phyloP scores from a whole-genome alignment of 2,888 invertebrate genomes.

The Orchestes rusci region DNA sequence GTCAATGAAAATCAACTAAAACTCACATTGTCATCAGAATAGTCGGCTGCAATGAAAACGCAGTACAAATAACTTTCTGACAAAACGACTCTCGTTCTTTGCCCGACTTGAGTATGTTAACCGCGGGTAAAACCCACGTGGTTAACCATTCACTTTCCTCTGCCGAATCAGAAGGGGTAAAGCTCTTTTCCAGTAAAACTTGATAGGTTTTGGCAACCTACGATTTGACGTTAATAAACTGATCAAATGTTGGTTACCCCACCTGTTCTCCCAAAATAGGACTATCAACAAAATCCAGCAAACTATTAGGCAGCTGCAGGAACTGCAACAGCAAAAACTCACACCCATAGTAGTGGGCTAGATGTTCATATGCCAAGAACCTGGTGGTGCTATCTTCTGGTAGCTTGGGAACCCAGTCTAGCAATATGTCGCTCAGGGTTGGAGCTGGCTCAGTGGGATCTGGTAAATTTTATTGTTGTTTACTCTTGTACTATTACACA shows the following conservation, averaged over 20 bases:
- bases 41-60: conserved; percentile 38
- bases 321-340: conserved; percentile 27
- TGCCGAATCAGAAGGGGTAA: conserved; percentile 35
- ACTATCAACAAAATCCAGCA: conserved; percentile 21
- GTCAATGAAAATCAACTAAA: background rate
- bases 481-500: background rate
- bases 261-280: background rate
- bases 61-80: conserved; percentile 39
- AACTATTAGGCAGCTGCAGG: conserved; percentile 23
- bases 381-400: conserved; percentile 23
- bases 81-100: conserved; percentile 35
- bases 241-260: background rate
- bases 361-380: conserved; percentile 29
- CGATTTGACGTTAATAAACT: conserved; percentile 21
- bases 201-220: conserved; percentile 51
- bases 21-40: conserved; percentile 36
- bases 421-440: conserved; percentile 26
- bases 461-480: conserved; percentile 14
- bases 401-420: conserved; percentile 26
- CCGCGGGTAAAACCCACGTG: conserved; percentile 43
- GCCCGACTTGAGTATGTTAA: conserved; percentile 30
- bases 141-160: conserved; percentile 44
- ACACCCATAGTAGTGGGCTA: conserved; percentile 25
- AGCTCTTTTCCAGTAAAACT: conserved; percentile 47
- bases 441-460: conserved; percentile 21